Evolutionary conservation across 2,888 invertebrate species (phyloP).

Genomic region (Epiblema foenella): DNA sequence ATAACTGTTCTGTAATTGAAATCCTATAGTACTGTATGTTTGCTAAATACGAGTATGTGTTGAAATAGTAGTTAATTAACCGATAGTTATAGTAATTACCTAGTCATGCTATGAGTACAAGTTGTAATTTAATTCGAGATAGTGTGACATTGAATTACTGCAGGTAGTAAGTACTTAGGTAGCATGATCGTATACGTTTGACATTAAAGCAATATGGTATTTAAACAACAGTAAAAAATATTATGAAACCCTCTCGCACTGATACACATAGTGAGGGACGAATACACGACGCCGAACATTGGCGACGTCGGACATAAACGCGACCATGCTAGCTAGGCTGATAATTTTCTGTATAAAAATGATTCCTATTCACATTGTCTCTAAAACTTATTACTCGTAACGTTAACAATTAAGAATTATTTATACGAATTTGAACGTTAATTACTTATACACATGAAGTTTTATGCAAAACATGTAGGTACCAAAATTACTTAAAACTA

Average conservation of each 20-base stretch:
- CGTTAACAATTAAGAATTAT: neutral
- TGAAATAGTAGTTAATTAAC: slow-evolving; percentile 1
- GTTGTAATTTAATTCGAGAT: neutral
- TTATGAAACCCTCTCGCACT: too few relatives aligned
- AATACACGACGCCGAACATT: too few relatives aligned
- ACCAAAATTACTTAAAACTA: slow-evolving; percentile 2
- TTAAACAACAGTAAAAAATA: too few relatives aligned
- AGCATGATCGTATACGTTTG: neutral
- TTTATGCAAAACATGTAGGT: neutral
- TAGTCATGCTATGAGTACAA: slow-evolving; percentile 1
- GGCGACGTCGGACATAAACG: too few relatives aligned
- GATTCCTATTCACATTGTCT: neutral
- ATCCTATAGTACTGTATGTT: neutral
- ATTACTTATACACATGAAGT: neutral
- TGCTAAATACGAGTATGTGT: neutral
- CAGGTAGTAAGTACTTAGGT: neutral
- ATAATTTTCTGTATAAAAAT: neutral
- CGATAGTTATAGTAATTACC: neutral
- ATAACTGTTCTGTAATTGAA: neutral
- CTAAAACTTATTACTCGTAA: neutral
- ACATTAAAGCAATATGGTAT: too few relatives aligned
- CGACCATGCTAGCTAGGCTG: neutral
- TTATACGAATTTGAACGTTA: neutral
- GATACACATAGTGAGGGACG: too few relatives aligned
- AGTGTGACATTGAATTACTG: neutral